These are phyloP conservation scores for Etheostoma perlongum DNA, from an alignment of 2,797 vertebrate species.

Conservation along the genomic window DNA sequence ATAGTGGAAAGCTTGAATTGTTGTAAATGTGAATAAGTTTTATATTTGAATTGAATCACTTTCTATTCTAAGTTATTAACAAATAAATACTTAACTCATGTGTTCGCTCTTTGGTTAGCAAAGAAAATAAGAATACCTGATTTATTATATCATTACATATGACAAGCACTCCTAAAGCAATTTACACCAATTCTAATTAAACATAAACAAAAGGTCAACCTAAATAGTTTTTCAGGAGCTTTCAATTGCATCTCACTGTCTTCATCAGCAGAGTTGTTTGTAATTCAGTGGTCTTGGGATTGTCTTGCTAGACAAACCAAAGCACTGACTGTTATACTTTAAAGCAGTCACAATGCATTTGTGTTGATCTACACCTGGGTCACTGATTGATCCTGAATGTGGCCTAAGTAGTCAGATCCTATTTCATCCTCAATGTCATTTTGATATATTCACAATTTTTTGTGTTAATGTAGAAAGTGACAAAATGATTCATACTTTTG, in stretches of 20 bases:
- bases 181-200: neutral
- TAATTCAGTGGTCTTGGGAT: neutral
- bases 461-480: neutral
- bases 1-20: slow-evolving; percentile 45
- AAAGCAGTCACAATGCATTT: neutral
- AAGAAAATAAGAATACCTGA: neutral
- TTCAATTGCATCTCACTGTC: neutral
- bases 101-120: neutral
- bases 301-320: neutral
- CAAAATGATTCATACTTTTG: neutral
- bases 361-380: neutral
- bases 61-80: slow-evolving; percentile 65
- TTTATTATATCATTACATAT: neutral
- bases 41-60: slow-evolving; percentile 60
- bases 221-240: neutral
- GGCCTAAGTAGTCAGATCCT: neutral
- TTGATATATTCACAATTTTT: too few species aligned
- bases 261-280: neutral
- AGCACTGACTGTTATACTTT: neutral
- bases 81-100: slow-evolving; percentile 45
- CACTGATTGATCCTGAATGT: neutral
- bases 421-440: neutral
- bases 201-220: neutral
- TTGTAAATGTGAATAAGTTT: slow-evolving; percentile 56
- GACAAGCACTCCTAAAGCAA: neutral